Base-by-base conservation (phyloP, 2,113 vertebrate genomes). In the Zonotrichia leucophrys region DNA sequence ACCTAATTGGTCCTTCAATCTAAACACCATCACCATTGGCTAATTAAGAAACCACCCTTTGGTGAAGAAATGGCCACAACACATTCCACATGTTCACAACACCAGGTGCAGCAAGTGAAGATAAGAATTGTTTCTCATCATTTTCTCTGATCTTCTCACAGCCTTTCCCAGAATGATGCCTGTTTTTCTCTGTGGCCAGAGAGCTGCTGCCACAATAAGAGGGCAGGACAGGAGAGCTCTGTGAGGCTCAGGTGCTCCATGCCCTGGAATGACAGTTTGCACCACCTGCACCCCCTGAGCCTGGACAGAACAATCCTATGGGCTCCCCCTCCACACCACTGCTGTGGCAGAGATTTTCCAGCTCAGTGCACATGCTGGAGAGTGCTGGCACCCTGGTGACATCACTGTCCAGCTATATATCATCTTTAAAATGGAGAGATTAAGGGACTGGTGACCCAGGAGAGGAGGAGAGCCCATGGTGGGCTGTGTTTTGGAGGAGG, bases 281-380 rank as follows among this genome's bases (percentile, higher is more conserved):
- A n/a, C 5, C 0, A 2, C 28, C 50, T 18, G 24, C 16, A 20
- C 6, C 0, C 1, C 25, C 35, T 60, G 23, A 82, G 8, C 19
- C 52, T 8, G 16, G 10, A 41, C 27, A 88, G 15, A 79, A 41
- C 46, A 66, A 25, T 33, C 14, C 1, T 5, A 14, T n/a, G 21
- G 58, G 30, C 30, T 41, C 39, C 49, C 23, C 42, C 11, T 53
- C 52, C 28, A 59, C 20, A 44, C 9, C 33, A 5, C 10, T 59
- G 37, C 27, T 12, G 21, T 15, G 21, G 39, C 79, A 87, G 44
- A 93, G 68, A 52, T 42, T 68, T 52, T 59, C 52, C 83, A 93
- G 30, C 30, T 88, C 67, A n/a, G 63, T 39, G 62, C 39, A 14
- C 0, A 15, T 2, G 2, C 17, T 49, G 0, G 28, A 18, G 69